Base-by-base conservation (phyloP, 2,113 vertebrate species). In the Melanerpes formicivorus region DNA sequence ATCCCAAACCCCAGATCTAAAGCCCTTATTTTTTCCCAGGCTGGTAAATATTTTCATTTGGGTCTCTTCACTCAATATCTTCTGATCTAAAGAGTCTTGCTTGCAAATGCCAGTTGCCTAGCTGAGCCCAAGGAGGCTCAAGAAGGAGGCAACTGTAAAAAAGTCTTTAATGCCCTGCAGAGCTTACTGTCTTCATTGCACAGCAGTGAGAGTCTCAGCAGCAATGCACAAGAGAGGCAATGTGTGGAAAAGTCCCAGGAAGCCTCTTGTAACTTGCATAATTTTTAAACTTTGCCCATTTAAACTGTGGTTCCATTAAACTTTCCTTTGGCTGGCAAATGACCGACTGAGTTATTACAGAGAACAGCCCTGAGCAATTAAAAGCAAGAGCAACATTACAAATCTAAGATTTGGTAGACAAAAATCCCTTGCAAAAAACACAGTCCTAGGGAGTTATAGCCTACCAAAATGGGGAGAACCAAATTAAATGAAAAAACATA, bases 401-500 rank as follows among this genome's bases (percentile, higher is more conserved):
- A 90, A 93, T 88, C 82, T 90, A 81, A n/a, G 2, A 56, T 88
- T 85, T 29, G 3, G 82, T 80, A 81, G 85, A 59, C 40, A 79
- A 96, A 95, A 93, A 90, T 55, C 73, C 70, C 62, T 81, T 79
- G 88, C 87, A 90, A 84, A 94, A 95, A 85, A 79, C 34, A 27
- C 50, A 91, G 82, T 78, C 66, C 89, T 76, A n/a, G 0, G 4
- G 86, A 94, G 78, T 88, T 95, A 92, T n/a, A 90, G 90, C 65
- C 90, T 81, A 58, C 63, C 50, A 93, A 88, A 96, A 88, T 32
- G 40, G 56, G 42, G 78, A 88, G 74, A 94, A 93, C 32, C 59
- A 95, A 96, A 92, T 95, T 90, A 95, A 95, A 94, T 81, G 86
- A 73, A 96, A 94, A 96, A 96, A 90, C 94, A 96, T 94, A 92